Percentiles rank a stretch among this genome's conserved stretches.
These are phyloP conservation scores for Poeciliopsis paucimaculata DNA, from an alignment of 2,797 vertebrate species.

Conservation along the genomic window DNA sequence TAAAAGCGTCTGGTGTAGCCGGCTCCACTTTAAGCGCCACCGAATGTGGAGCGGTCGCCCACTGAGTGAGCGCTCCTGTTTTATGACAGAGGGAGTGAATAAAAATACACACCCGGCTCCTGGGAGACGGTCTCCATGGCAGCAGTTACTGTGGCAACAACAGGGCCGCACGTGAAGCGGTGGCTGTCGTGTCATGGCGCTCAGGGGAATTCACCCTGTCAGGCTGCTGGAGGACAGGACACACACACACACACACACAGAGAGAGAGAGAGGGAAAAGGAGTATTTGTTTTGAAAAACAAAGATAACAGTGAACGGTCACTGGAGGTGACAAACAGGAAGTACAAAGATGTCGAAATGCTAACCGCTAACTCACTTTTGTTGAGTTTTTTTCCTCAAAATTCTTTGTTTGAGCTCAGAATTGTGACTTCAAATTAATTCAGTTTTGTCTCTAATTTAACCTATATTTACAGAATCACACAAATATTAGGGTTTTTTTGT, in stretches of 20 bases:
- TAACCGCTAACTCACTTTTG: background rate
- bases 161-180: conserved; percentile 74
- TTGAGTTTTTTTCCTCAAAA: background rate
- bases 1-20: conserved; percentile 46
- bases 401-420: no score
- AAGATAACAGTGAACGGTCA: conserved; percentile 14
- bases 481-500: background rate
- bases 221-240: conserved; percentile 42
- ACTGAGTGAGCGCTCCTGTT: conserved; percentile 74
- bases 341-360: background rate
- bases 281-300: conserved; percentile 26
- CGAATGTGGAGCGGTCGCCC: conserved; percentile 74
- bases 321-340: conserved; percentile 17
- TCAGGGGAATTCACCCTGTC: conserved; percentile 70
- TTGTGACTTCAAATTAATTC: background rate
- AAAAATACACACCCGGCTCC: conserved; percentile 74
- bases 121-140: conserved; percentile 79
- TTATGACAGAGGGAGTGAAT: conserved; percentile 65
- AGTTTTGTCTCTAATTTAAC: background rate
- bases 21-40: conserved; percentile 49
- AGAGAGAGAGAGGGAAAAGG: background rate
- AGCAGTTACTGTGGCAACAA: conserved; percentile 76
- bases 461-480: background rate
- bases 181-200: conserved; percentile 65
- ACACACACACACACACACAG: conserved; percentile 16